phyloP scores from a whole-genome alignment of 2,797 vertebrate species.

The Odontamblyopus rebecca region DNA sequence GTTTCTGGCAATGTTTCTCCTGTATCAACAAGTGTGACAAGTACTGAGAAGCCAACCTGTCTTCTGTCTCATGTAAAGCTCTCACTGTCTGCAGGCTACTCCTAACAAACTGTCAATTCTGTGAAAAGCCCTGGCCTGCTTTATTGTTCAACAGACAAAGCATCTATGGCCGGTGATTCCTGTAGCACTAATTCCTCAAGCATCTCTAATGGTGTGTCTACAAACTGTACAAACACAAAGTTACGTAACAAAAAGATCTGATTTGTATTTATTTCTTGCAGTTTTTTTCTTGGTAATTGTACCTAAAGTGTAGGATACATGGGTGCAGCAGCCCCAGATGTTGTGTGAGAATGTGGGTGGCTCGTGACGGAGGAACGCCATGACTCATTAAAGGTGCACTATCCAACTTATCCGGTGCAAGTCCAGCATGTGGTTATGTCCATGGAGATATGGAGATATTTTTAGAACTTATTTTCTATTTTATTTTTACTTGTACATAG shows the following conservation, averaged over 20 bases:
- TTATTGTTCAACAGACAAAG: constrained; percentile 14
- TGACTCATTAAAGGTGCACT: not conserved
- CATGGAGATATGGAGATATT: no score
- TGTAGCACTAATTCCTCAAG: not conserved
- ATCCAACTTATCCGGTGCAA: no score
- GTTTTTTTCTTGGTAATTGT: no score
- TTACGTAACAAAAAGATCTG: not conserved
- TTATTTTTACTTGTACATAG: no score
- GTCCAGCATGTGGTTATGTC: no score
- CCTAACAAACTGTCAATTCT: constrained; percentile 30
- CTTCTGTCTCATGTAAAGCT: constrained; percentile 17
- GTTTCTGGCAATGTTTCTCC: constrained; percentile 28
- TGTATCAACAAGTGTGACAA: constrained; percentile 58
- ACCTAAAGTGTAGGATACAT: not conserved
- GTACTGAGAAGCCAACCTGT: constrained; percentile 24
- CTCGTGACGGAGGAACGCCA: constrained; percentile 31
- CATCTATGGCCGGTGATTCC: not conserved
- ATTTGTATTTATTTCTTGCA: no score
- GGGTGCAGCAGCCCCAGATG: not conserved
- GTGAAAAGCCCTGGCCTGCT: not conserved
- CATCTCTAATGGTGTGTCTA: constrained; percentile 8
- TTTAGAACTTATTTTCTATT: no score
- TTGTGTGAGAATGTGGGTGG: constrained; percentile 16
- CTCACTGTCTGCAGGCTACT: constrained; percentile 12
- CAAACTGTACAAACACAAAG: not conserved